phyloP scores from a whole-genome alignment of 2,888 invertebrate genomes.

The Villa cingulata region DNA sequence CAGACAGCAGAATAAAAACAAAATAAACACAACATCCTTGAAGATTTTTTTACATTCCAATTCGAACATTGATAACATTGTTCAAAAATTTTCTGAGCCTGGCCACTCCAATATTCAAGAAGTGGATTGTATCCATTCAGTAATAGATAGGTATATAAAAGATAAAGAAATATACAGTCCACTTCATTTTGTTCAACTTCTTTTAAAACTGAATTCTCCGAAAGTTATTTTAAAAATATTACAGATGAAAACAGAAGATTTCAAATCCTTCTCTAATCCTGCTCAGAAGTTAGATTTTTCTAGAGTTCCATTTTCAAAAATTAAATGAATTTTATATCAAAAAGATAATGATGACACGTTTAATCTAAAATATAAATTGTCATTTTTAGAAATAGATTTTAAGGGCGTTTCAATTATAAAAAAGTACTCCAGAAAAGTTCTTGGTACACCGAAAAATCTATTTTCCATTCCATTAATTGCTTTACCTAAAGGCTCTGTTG shows the following conservation, averaged over 20 bases:
- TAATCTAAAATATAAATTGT: neutral
- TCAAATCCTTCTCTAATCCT: neutral
- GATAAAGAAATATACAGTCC: neutral
- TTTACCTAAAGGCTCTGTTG: too few relatives aligned
- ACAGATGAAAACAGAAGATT: neutral
- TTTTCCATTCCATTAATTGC: too few relatives aligned
- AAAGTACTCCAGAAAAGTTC: too few relatives aligned
- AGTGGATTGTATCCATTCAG: neutral
- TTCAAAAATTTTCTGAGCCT: neutral
- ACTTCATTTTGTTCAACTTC: neutral
- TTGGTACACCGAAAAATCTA: too few relatives aligned
- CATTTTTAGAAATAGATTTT: neutral
- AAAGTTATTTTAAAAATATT: neutral
- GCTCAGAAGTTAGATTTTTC: neutral
- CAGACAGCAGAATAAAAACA: constrained; percentile 1
- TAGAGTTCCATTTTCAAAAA: neutral
- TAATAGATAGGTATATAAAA: neutral
- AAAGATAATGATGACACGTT: neutral
- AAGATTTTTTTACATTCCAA: neutral
- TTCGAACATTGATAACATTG: neutral
- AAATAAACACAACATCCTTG: constrained; percentile 1
- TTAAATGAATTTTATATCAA: neutral
- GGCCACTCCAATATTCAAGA: neutral
- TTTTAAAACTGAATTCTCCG: neutral
- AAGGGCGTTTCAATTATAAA: neutral